Evolutionary conservation across 2,888 invertebrate genomes (phyloP).

Genomic region (Drosophila nigricruria): DNA sequence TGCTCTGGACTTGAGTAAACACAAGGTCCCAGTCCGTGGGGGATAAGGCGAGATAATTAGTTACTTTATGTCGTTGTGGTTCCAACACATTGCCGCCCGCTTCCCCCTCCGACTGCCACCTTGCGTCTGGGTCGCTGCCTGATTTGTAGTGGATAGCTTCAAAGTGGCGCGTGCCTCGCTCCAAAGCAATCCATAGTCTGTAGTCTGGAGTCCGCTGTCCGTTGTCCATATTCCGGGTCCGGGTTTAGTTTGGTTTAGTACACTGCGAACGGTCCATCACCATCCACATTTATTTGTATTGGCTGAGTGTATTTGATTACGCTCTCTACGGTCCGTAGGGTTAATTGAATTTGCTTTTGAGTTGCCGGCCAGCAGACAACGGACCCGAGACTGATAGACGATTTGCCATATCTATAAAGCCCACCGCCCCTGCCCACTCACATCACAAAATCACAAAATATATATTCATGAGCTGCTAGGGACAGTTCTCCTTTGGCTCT

Average conservation of each 20-base stretch:
- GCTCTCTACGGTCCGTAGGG: conserved; percentile 76
- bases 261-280: conserved; percentile 19
- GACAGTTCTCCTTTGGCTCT: conserved; percentile 8
- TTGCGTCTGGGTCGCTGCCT: conserved; percentile 29
- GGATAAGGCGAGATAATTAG: conserved; percentile 76
- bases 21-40: conserved; percentile 29
- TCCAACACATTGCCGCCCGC: not conserved
- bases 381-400: conserved; percentile 21
- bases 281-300: conserved; percentile 72
- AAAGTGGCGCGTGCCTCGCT: conserved; percentile 62
- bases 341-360: conserved; percentile 81
- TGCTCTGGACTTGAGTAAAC: conserved; percentile 58
- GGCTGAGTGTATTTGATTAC: conserved; percentile 81
- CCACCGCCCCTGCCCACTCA: conserved; percentile 16
- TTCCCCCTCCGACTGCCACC: not conserved
- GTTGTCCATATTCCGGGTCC: conserved; percentile 17
- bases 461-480: conserved; percentile 45
- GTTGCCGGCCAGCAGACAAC: conserved; percentile 46
- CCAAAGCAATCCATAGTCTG: conserved; percentile 18
- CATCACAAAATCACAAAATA: conserved; percentile 8
- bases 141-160: conserved; percentile 58
- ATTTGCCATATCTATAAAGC: conserved; percentile 56
- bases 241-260: conserved; percentile 47
- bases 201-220: conserved; percentile 22
- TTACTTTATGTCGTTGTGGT: conserved; percentile 76